Conservation (phyloP, 1,140 invertebrate genomes). For the Zaprionus tsacasi region DNA sequence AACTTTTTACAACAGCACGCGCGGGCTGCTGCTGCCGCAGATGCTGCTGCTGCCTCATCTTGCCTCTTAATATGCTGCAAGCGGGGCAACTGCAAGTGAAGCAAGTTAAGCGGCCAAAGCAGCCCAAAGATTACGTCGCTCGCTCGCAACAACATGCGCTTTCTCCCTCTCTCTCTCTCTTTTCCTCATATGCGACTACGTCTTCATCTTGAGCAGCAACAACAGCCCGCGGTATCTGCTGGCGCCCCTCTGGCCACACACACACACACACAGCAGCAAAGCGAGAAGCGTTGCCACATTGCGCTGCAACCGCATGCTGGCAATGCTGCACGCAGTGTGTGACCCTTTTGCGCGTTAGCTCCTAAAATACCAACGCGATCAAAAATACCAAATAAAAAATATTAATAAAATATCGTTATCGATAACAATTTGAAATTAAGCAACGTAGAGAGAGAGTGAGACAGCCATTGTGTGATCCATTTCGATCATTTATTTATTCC, state of each 20-base stretch:
- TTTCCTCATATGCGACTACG: slow-evolving; percentile 30
- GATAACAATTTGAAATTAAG: neutral
- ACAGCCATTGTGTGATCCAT: neutral
- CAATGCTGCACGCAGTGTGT: neutral
- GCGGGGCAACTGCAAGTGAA: slow-evolving; percentile 64
- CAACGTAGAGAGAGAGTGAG: neutral
- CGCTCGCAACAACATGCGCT: neutral
- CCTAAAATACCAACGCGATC: neutral
- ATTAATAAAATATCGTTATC: neutral
- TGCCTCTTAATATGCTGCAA: slow-evolving; percentile 17
- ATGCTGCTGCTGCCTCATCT: slow-evolving; percentile 13
- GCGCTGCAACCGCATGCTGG: neutral
- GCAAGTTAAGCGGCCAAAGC: slow-evolving; percentile 72
- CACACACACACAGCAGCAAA: neutral
- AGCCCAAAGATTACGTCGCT: slow-evolving; percentile 65
- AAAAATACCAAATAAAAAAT: neutral
- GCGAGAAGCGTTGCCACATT: neutral
- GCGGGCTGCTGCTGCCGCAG: slow-evolving; percentile 37
- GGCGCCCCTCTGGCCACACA: slow-evolving; percentile 9
- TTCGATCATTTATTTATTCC: slow-evolving; percentile 36
- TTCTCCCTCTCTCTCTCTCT: neutral
- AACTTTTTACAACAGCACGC: slow-evolving; percentile 77
- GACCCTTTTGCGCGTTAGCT: neutral
- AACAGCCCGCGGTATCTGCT: slow-evolving; percentile 17
- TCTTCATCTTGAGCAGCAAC: slow-evolving; percentile 40